phyloP scores from a whole-genome alignment of 2,113 vertebrate genomes.

The Oceanodroma tethys region DNA sequence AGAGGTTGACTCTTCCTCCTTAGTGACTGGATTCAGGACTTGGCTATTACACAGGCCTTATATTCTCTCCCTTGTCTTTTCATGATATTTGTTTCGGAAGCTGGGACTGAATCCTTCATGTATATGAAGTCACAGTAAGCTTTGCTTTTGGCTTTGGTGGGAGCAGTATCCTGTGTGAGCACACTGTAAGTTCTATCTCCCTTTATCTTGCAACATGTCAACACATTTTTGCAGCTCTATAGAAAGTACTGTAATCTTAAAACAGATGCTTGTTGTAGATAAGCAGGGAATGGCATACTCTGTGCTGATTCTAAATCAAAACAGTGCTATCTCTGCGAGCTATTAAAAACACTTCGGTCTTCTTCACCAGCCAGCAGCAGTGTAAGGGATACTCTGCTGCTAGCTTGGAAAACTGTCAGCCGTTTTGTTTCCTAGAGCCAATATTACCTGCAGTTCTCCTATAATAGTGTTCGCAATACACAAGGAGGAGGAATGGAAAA shows the following conservation, averaged over 20 bases:
- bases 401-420: neutral
- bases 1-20: neutral
- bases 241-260: slow-evolving; percentile 1
- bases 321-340: neutral
- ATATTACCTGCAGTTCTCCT: neutral
- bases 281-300: neutral
- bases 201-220: neutral
- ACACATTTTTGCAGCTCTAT: neutral
- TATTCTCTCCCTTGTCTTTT: neutral
- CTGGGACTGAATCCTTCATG: neutral
- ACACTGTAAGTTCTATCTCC: neutral
- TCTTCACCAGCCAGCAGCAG: neutral
- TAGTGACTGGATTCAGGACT: neutral
- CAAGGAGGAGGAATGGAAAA: neutral
- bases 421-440: neutral
- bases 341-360: neutral
- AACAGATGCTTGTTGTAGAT: slow-evolving; percentile 1
- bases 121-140: neutral
- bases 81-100: neutral
- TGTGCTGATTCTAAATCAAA: neutral
- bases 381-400: neutral
- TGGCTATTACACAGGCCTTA: neutral
- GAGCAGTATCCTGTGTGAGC: neutral
- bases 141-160: neutral
- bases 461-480: neutral